A percentile compares a stretch with the other conserved stretches of the same genome.
These are phyloP conservation scores for Motacilla tschutschensis DNA, from an alignment of 2,113 vertebrate genomes.

Conservation along the genomic window DNA sequence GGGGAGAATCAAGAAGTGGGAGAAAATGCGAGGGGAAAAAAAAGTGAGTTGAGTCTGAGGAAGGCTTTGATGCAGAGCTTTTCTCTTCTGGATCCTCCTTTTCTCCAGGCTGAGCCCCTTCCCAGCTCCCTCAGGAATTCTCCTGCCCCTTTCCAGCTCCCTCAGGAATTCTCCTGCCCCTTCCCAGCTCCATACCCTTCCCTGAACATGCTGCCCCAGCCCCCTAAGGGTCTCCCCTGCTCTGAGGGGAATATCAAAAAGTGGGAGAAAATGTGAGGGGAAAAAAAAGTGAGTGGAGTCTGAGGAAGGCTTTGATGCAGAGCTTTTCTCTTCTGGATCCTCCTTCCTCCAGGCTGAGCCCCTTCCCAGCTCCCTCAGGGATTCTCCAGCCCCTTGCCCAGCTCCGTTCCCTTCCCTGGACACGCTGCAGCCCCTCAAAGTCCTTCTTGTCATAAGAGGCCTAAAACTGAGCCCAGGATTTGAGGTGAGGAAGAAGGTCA, in stretches of 20 bases:
- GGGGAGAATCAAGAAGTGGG: too few relatives aligned
- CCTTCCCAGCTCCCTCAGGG: neutral
- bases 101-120: neutral
- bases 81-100: neutral
- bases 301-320: neutral
- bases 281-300: too few relatives aligned
- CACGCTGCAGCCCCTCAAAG: accelerated
- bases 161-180: neutral
- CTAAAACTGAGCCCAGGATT: neutral
- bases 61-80: too few relatives aligned
- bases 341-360: neutral
- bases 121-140: neutral
- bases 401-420: neutral
- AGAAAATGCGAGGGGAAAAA: too few relatives aligned
- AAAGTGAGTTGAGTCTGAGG: too few relatives aligned
- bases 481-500: too few relatives aligned
- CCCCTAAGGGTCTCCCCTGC: too few relatives aligned
- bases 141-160: neutral
- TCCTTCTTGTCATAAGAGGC: neutral
- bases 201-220: too few relatives aligned
- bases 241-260: neutral
- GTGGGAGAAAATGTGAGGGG: neutral
- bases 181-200: neutral
- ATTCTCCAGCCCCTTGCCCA: neutral
- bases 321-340: neutral